These are phyloP conservation scores for Rana temporaria DNA, from an alignment of 2,113 vertebrate genomes.

Conservation along the genomic window DNA sequence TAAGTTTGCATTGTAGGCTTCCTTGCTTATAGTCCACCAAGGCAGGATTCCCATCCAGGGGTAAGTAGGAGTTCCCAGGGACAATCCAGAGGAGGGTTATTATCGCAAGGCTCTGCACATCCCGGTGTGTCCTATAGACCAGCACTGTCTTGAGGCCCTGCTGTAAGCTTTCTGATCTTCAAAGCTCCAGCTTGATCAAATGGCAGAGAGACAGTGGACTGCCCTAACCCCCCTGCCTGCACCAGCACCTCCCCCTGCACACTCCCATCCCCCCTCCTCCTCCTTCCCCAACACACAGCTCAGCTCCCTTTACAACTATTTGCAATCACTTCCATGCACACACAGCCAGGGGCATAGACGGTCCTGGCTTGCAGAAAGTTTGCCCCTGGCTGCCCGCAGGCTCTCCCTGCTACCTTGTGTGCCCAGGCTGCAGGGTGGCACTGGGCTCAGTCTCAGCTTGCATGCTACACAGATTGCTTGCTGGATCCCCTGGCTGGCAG, in stretches of 20 bases:
- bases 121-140: constrained; percentile 50
- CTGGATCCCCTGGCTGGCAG: too few species aligned
- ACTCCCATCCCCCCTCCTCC: not conserved
- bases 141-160: constrained; percentile 66
- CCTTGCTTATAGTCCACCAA: constrained; percentile 26
- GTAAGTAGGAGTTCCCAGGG: constrained; percentile 31
- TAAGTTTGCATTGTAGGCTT: constrained; percentile 26
- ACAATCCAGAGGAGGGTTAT: constrained; percentile 60
- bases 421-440: constrained; percentile 51
- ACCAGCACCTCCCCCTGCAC: not conserved
- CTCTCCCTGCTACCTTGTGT: not conserved
- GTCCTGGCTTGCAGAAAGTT: constrained; percentile 2
- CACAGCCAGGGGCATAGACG: too few species aligned
- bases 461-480: too few species aligned
- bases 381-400: not conserved
- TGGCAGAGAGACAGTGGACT: constrained; percentile 59
- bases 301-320: constrained; percentile 29
- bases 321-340: not conserved
- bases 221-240: constrained; percentile 51
- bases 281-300: not conserved
- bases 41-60: constrained; percentile 21
- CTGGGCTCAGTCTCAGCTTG: too few species aligned
- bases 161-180: constrained; percentile 76
- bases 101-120: constrained; percentile 1
- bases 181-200: constrained; percentile 75